phyloP scores from a whole-genome alignment of 2,113 vertebrate species.

The Lophotis ruficrista region DNA sequence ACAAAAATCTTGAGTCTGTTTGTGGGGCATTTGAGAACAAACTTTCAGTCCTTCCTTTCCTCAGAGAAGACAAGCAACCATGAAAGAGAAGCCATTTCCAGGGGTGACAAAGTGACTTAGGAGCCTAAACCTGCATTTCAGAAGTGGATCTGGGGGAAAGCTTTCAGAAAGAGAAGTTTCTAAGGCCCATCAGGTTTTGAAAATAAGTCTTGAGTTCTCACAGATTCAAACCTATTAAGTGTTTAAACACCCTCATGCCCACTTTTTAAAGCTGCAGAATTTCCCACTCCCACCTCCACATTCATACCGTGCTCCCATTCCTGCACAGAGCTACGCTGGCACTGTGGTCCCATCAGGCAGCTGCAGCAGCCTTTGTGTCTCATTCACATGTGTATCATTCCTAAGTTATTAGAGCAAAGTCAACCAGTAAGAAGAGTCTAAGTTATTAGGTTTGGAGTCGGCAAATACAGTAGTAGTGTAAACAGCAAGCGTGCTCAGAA shows the following conservation, averaged over 20 bases:
- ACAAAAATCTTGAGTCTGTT: neutral
- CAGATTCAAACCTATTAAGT: neutral
- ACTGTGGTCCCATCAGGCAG: neutral
- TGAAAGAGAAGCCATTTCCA: neutral
- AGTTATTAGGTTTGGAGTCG: neutral
- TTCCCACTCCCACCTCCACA: neutral
- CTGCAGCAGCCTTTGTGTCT: neutral
- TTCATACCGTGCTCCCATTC: neutral
- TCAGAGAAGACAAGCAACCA: neutral
- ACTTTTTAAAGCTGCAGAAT: neutral
- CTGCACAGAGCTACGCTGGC: neutral
- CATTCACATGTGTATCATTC: slow-evolving; percentile 15
- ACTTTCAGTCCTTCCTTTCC: neutral
- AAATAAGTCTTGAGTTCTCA: neutral
- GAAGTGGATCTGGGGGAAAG: neutral
- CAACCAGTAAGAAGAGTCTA: neutral
- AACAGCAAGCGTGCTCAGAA: neutral
- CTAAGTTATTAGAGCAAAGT: slow-evolving; percentile 27
- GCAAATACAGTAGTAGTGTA: slow-evolving; percentile 36
- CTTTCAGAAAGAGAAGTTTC: neutral
- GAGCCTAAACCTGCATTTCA: neutral
- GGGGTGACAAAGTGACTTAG: neutral
- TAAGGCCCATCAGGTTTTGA: neutral
- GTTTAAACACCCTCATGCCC: neutral
- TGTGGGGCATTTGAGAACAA: neutral